Base-by-base conservation (phyloP, 1,140 invertebrate species). In the Aphaenogaster floridana region DNA sequence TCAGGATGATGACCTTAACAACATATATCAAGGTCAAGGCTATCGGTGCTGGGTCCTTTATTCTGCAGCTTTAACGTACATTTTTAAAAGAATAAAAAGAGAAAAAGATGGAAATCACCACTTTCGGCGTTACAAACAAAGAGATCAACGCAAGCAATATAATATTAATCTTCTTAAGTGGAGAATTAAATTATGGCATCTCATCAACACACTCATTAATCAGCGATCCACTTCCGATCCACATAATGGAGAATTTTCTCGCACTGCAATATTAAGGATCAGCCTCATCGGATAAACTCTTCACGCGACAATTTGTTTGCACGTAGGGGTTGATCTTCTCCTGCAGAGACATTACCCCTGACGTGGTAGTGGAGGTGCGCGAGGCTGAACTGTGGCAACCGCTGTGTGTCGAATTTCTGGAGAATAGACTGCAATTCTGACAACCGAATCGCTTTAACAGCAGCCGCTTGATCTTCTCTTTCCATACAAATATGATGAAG, bases 401-500 rank as follows among this genome's bases (percentile, higher is more conserved):
- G 72, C 93, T 95, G 50, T 92, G 88, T 7, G 93, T 93, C 0
- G 94, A 95, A 52, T 94, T 94, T 21, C 94, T 89, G 2, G 92
- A 95, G 6, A 93, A 85, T 28, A 93, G 80, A 5, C 63, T 92
- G 0, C 68, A 78, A 1, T 89, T 86, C 42, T 90, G 77, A 68
- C 88, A 93, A 17, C 94, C 94, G 72, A 95, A 96, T 93, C 96
- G 95, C 85, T 96, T 96, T 15, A 95, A 68, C 1, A 97, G 91
- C n/a, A 97, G 92, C 48, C 96, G 95, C 84, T 96, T 96, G 4
- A 97, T 96, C 93, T 97, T 97, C 69, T 96, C 95, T 91, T 97
- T 97, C 95, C 97, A 97, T 0, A 97, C 97, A 91, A 97, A 97
- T 77, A 97, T 97, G 48, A 97, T 92, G 94, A 97, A 97, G 36